A percentile compares a stretch with the other conserved stretches of the same genome.
phyloP scores from a whole-genome alignment of 2,888 invertebrate genomes.

The Limulus polyphemus region DNA sequence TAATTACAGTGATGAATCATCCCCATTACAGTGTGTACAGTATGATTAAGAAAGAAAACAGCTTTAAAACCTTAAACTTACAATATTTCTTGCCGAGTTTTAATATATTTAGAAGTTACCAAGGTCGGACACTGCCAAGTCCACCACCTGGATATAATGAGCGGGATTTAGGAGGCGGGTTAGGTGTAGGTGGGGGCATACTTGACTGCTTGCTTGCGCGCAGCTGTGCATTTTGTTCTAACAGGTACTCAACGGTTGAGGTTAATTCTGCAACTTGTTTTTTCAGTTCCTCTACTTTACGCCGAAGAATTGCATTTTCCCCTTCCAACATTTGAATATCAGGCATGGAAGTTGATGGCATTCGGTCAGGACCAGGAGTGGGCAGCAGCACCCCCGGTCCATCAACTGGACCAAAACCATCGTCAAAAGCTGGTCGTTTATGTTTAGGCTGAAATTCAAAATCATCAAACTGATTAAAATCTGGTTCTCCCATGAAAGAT shows the following conservation, averaged over 20 bases:
- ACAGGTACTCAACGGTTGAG: constrained; percentile 62
- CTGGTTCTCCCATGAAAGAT: constrained; percentile 12
- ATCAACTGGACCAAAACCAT: background rate
- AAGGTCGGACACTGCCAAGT: no score
- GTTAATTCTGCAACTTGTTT: constrained; percentile 59
- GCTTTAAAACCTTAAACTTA: no score
- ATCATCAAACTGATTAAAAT: constrained; percentile 17
- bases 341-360: constrained; percentile 6
- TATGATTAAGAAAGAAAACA: no score
- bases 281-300: constrained; percentile 55
- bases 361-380: background rate
- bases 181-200: constrained; percentile 18
- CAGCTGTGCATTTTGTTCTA: constrained; percentile 61
- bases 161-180: constrained; percentile 16
- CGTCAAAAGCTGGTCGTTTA: constrained; percentile 22
- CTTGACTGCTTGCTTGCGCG: constrained; percentile 45
- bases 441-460: constrained; percentile 23
- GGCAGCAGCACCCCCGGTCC: constrained; percentile 1
- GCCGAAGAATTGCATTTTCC: constrained; percentile 52
- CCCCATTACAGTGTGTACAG: no score
- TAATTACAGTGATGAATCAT: no score
- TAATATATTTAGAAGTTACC: no score
- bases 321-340: constrained; percentile 41
- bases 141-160: background rate
- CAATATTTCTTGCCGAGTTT: no score